Evolutionary conservation across 2,797 vertebrate genomes (phyloP), one percentile per base, ranked within the genome.

Genomic region (Morus bassanus): DNA sequence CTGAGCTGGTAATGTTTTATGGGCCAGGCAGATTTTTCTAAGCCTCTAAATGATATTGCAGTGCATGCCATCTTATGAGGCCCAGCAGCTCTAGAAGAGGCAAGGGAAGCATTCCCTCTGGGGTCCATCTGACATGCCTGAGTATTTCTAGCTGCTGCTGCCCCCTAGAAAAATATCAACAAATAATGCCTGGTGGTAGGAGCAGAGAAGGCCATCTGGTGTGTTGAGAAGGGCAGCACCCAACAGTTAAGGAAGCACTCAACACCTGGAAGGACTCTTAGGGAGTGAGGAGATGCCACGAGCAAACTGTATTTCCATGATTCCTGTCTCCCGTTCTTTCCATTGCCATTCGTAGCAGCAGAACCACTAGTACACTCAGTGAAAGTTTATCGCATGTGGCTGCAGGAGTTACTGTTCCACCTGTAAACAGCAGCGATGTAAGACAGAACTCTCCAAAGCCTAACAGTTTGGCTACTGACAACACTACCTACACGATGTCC

Each of bases 21-120:
- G 43, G n/a, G 16, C 28, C 68, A 43, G 51, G 31, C 22, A 95
- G 86, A 93, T 33, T 85, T 89, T 95, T 82, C 30, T 70, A 75
- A 91, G 41, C 6, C 45, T n/a, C 10, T 37, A 59, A 89, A 74
- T 39, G 51, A 43, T 39, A 24, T 5, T 84, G 24, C 8, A 51
- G 22, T 28, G 13, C 48, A 7, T 69, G 31, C 31, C 30, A 22
- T 50, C 27, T 80, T 67, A 64, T 15, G 8, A 91, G 25, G 22
- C 21, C 19, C 13, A 27, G 9, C 24, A 63, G 11, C 30, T 81
- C 46, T 73, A 39, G 75, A 70, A 82, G 28, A 92, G 11, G 23
- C 6, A 82, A 78, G n/a, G 11, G 23, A 81, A 76, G 14, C 7
- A 28, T 27, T 76, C 28, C 22, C 14, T 77, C 41, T 77, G 31